Conservation (phyloP, 1,140 invertebrate species). For the Drosophila navojoa region DNA sequence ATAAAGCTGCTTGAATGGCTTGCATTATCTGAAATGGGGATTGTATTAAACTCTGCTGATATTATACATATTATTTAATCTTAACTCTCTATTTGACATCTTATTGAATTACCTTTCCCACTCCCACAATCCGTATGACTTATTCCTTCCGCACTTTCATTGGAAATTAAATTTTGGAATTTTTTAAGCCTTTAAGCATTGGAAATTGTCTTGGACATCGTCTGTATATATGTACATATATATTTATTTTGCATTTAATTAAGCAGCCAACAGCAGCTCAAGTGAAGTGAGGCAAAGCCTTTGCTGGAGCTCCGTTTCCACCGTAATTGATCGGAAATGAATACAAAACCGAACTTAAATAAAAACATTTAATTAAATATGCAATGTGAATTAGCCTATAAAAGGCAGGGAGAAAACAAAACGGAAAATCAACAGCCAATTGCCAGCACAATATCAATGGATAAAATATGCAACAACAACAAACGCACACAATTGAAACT, state of each 20-base stretch:
- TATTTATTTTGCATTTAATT: neutral
- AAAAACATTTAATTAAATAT: conserved; percentile 70
- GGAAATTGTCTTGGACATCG: no score
- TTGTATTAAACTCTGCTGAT: no score
- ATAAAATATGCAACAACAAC: conserved; percentile 56
- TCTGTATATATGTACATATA: neutral
- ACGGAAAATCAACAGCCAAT: conserved; percentile 60
- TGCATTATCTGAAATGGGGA: no score
- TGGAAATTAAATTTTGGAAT: no score
- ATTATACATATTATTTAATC: no score
- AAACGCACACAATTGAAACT: conserved; percentile 73
- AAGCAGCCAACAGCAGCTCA: neutral
- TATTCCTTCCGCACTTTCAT: no score
- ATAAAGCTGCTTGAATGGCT: no score
- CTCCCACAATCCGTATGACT: no score
- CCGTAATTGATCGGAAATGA: conserved; percentile 47
- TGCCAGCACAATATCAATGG: conserved; percentile 60
- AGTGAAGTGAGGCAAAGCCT: conserved; percentile 12
- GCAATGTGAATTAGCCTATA: conserved; percentile 55
- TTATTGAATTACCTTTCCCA: no score
- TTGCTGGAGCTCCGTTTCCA: conserved; percentile 4
- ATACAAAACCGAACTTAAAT: conserved; percentile 28
- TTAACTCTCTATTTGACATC: no score
- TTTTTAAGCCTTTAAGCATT: no score
- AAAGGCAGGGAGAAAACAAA: conserved; percentile 32